Conservation (phyloP, 1,140 invertebrate species). For the Dreissena polymorpha region DNA sequence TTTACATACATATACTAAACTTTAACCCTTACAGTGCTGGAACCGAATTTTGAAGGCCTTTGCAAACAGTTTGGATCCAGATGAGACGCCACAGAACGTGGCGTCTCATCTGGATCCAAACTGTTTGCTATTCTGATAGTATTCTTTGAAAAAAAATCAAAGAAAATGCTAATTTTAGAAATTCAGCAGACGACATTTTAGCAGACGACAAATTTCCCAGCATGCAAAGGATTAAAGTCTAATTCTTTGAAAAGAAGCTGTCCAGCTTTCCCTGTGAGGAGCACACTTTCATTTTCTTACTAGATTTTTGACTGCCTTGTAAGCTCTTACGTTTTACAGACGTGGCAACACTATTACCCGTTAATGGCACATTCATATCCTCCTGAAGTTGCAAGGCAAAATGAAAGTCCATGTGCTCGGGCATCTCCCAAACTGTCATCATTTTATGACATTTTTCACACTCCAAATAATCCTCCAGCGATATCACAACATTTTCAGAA, state of each 20-base stretch:
- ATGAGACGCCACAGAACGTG: no score
- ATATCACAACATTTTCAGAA: background rate
- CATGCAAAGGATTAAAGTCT: no score
- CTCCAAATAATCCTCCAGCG: slow-evolving; percentile 60
- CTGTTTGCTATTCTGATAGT: no score
- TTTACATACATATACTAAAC: no score
- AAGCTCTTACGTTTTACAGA: slow-evolving; percentile 21
- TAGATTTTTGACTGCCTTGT: slow-evolving; percentile 6
- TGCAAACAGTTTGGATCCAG: no score
- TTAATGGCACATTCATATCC: slow-evolving; percentile 36
- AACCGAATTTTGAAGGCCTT: no score
- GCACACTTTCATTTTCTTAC: slow-evolving; percentile 30
- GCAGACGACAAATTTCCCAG: no score
- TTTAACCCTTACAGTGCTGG: no score
- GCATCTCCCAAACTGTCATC: slow-evolving; percentile 77
- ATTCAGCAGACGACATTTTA: no score
- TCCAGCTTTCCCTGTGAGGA: slow-evolving; percentile 34
- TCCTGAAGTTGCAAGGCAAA: slow-evolving; percentile 77
- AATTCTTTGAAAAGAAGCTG: slow-evolving; percentile 25
- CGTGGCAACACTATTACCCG: background rate
- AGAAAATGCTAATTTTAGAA: no score
- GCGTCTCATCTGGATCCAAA: no score
- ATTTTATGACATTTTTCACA: slow-evolving; percentile 77
- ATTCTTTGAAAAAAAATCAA: no score
- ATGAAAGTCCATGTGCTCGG: slow-evolving; percentile 80